phyloP scores from a whole-genome alignment of 2,113 vertebrate genomes.

The Paratilapia polleni region DNA sequence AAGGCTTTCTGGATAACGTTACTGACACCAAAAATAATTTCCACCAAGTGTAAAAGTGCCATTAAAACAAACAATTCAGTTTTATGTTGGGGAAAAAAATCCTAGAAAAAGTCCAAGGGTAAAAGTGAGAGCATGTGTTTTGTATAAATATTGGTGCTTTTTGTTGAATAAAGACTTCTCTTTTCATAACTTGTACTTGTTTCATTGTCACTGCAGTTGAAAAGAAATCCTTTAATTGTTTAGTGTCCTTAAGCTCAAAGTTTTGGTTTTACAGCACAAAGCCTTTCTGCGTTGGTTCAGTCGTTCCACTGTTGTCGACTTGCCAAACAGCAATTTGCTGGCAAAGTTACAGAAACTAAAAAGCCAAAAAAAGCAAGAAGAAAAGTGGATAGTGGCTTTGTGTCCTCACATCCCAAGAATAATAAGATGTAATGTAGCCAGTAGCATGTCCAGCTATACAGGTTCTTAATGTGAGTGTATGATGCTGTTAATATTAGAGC shows the following conservation, averaged over 20 bases:
- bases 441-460: no score
- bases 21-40: slow-evolving; percentile 7
- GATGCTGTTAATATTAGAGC: background rate
- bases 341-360: no score
- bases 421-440: background rate
- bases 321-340: background rate
- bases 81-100: slow-evolving; percentile 5
- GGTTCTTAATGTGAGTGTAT: background rate
- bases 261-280: background rate
- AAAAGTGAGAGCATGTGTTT: slow-evolving; percentile 61
- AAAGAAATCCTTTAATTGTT: fast-evolving
- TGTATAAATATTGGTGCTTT: slow-evolving; percentile 68
- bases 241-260: background rate
- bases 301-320: background rate
- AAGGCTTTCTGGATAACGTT: slow-evolving; percentile 12
- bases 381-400: no score
- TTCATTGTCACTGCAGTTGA: background rate
- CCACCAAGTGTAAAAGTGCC: background rate
- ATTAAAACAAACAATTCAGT: background rate
- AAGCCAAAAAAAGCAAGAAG: no score
- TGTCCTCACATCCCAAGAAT: no score
- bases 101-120: background rate
- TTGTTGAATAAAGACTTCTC: slow-evolving; percentile 73
- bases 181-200: slow-evolving; percentile 53
- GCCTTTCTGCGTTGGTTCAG: background rate